These are phyloP conservation scores for Caenorhabditis tropicalis DNA, from an alignment of 1,140 invertebrate species.

Conservation along the genomic window DNA sequence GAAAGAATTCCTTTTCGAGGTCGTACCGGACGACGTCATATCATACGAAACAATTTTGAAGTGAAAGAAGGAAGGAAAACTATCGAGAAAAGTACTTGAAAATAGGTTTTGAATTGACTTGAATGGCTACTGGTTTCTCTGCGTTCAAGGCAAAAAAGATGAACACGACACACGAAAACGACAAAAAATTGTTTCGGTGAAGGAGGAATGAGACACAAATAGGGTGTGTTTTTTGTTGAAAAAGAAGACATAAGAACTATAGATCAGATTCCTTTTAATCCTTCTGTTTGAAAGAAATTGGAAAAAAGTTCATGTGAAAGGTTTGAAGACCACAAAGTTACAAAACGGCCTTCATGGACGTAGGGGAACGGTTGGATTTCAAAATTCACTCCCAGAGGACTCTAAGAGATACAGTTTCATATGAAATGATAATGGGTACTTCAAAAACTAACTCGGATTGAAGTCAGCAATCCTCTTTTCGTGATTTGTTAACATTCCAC, in stretches of 20 bases:
- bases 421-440: too few relatives aligned
- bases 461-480: too few relatives aligned
- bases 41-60: background rate
- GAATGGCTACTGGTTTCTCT: conserved; percentile 21
- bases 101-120: background rate
- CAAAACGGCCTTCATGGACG: too few relatives aligned
- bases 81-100: conserved; percentile 23
- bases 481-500: too few relatives aligned
- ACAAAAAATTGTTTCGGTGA: background rate
- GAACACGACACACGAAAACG: background rate
- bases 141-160: background rate
- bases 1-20: conserved; percentile 19
- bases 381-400: too few relatives aligned
- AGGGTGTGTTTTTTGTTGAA: background rate
- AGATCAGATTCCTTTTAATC: background rate
- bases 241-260: background rate
- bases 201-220: background rate
- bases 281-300: conserved; percentile 15
- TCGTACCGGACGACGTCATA: conserved; percentile 18
- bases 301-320: background rate
- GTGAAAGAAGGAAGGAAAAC: background rate
- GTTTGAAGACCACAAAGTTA: background rate
- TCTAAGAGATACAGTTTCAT: too few relatives aligned
- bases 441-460: too few relatives aligned
- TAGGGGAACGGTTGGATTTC: too few relatives aligned